Base-by-base conservation (phyloP, 30 jellyfish, hydroid and myxozoan species). In the Catostylus mosaicus region DNA sequence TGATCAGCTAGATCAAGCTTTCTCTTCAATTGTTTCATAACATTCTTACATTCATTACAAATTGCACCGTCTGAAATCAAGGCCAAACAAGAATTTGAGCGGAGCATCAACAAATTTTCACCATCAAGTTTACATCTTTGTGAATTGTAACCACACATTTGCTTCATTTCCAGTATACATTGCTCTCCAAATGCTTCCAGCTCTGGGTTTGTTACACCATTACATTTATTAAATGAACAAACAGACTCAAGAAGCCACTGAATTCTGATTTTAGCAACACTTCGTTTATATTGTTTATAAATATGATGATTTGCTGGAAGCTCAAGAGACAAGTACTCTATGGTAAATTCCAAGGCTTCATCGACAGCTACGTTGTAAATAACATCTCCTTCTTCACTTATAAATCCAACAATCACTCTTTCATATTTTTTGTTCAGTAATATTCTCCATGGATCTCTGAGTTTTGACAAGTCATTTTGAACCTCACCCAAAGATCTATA, bases 321-420 rank as follows among this genome's bases (percentile, higher is more conserved):
- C 77, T 75, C 87, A 75, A 75, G 87, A 19, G 74, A 75, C 87
- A 75, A 73, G 85, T 77, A 77, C 79, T 77, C 88, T 59, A 77
- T 46, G 0, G 88, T 59, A 77, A 77, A 77, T 77, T 57, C 79
- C 79, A 62, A 77, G 79, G 88, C 79, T 77, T 77, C 79, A 46
- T 77, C 79, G 71, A 77, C 68, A 59, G 80, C 54, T 36, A 77
- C 88, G 60, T 77, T 77, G 59, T 8, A 1, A 33, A 33, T 77
- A 3, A 77, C 88, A 77, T 77, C 88, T 26, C 88, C 88, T 59
- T 77, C 88, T 37, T 77, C 62, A 71, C 88, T 77, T 26, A 77
- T 77, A 80, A 18, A 43, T 22, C 88, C 88, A 10, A 77, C 35
- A 26, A 77, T 57, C 18, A 77, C 79, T 36, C 29, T 60, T 45